Conservation (phyloP, 2,797 vertebrate genomes). For the Cuniculus paca region DNA sequence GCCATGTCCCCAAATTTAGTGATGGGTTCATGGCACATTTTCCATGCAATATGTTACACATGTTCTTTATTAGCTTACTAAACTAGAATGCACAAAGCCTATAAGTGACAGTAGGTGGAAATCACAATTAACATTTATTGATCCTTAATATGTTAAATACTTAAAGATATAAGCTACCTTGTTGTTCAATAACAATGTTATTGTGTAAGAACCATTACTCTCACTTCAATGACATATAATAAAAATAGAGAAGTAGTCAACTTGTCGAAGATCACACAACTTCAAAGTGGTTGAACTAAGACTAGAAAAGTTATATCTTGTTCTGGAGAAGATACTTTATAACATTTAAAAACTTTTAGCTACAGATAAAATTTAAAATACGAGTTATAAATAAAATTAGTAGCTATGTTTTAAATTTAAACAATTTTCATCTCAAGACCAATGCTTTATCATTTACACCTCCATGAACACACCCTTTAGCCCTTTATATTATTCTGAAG, state of each 20-base stretch:
- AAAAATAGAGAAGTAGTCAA: background rate
- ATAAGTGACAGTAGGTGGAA: background rate
- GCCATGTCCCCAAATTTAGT: background rate
- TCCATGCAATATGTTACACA: background rate
- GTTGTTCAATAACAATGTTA: background rate
- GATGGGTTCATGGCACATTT: background rate
- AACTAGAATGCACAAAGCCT: background rate
- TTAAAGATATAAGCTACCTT: background rate
- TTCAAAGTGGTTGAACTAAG: background rate
- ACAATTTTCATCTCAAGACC: background rate
- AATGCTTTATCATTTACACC: background rate
- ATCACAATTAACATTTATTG: background rate
- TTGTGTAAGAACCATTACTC: background rate
- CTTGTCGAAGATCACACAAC: background rate
- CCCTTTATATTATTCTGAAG: background rate
- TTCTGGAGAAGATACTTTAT: background rate
- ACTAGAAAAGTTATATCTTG: background rate
- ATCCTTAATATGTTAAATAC: background rate
- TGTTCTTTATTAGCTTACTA: background rate
- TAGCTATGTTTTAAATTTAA: background rate
- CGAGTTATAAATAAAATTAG: background rate
- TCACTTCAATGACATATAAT: background rate
- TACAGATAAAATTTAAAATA: background rate
- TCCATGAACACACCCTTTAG: rapidly evolving
- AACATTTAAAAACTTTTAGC: background rate